Percentiles rank a stretch among this genome's conserved stretches.
These are phyloP conservation scores for Phylloscopus collybita DNA, from an alignment of 2,797 vertebrate species.

Conservation along the genomic window DNA sequence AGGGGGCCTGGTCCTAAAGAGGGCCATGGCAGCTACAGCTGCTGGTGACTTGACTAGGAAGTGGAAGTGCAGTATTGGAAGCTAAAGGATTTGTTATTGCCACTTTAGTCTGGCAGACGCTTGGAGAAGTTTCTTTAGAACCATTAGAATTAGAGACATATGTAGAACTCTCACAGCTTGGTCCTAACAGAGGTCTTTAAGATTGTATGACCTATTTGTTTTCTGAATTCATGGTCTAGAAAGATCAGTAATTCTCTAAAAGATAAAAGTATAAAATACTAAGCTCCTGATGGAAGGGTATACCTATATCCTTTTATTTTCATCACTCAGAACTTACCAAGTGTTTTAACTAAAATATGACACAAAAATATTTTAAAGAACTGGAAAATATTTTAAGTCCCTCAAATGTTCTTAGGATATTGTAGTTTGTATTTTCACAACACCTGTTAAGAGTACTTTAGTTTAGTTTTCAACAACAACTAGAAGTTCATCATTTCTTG, in stretches of 20 bases:
- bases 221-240: neutral
- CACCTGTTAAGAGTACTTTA: neutral
- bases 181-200: neutral
- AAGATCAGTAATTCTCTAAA: neutral
- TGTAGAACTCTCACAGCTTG: neutral
- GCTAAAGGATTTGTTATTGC: neutral
- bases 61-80: neutral
- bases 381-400: neutral
- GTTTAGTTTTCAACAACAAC: neutral
- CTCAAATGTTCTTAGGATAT: neutral
- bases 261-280: neutral
- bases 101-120: neutral
- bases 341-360: neutral
- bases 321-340: neutral
- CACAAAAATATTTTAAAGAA: neutral
- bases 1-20: neutral
- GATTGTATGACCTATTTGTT: accelerated
- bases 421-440: neutral
- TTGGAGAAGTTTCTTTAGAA: neutral
- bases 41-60: neutral
- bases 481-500: neutral
- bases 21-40: neutral
- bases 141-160: neutral
- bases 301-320: neutral
- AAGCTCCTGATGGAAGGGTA: neutral